Evolutionary conservation across 2,797 vertebrate genomes (phyloP).

Genomic region (Carcharodon carcharias): DNA sequence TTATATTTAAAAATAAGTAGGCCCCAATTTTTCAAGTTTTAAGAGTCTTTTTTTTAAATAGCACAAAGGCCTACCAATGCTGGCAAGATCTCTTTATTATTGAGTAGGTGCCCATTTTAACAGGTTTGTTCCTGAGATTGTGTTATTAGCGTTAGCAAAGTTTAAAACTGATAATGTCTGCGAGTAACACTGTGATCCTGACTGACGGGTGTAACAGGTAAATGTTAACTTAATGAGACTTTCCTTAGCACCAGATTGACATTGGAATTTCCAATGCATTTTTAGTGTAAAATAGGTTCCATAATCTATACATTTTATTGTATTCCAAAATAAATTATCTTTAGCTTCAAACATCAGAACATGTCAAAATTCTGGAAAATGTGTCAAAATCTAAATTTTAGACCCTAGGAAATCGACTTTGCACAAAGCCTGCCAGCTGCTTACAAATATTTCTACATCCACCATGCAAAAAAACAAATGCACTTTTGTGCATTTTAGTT

Average conservation of each 20-base stretch:
- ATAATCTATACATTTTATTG: not conserved
- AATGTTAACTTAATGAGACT: not conserved
- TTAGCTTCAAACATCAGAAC: not conserved
- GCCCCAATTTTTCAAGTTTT: not conserved
- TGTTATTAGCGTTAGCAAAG: not conserved
- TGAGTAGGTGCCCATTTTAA: not conserved
- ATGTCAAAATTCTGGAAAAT: not conserved
- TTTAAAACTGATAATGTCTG: not conserved
- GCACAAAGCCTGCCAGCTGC: not conserved
- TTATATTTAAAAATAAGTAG: not conserved
- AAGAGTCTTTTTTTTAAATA: not conserved
- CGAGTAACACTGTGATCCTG: not conserved
- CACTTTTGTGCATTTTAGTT: not conserved
- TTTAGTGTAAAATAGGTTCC: not conserved
- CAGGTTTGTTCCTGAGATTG: not conserved
- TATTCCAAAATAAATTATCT: not conserved
- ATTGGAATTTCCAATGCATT: not conserved
- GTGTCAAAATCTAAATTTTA: no score
- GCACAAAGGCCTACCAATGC: no score
- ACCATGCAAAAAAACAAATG: no score
- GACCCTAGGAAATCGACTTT: not conserved
- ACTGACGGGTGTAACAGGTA: not conserved
- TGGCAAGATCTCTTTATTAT: not conserved
- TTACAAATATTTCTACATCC: not conserved
- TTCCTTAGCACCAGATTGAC: not conserved